These are phyloP conservation scores for Druon quercuslanigerum DNA, from an alignment of 1,140 invertebrate species.

Conservation along the genomic window DNA sequence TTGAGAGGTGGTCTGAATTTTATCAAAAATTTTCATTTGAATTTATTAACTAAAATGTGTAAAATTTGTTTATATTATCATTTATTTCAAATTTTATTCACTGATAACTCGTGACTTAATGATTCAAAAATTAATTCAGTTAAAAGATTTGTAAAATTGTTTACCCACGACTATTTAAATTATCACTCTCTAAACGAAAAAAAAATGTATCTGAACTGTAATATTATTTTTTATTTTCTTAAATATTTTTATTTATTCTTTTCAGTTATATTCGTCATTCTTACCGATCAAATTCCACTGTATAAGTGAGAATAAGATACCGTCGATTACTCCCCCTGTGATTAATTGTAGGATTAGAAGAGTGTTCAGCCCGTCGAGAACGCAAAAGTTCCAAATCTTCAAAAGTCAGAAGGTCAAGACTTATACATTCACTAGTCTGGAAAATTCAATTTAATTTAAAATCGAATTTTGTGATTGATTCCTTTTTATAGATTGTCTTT, in stretches of 20 bases:
- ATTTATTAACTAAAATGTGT: too few relatives aligned
- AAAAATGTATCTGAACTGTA: neutral
- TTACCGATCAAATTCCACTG: constrained; percentile 73
- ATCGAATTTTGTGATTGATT: neutral
- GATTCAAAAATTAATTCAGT: too few relatives aligned
- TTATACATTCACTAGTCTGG: constrained; percentile 70
- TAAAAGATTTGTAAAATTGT: too few relatives aligned
- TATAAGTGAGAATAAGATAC: constrained; percentile 73
- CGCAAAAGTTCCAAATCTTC: constrained; percentile 68
- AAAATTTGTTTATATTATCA: too few relatives aligned
- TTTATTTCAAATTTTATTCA: too few relatives aligned
- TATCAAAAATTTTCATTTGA: too few relatives aligned
- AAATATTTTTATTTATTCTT: too few relatives aligned
- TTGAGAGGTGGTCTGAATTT: too few relatives aligned
- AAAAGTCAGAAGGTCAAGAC: constrained; percentile 68
- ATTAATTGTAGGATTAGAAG: constrained; percentile 36
- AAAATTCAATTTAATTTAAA: constrained; percentile 36
- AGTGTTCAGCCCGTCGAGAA: constrained; percentile 48
- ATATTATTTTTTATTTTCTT: too few relatives aligned
- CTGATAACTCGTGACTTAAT: too few relatives aligned
- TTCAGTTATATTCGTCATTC: neutral
- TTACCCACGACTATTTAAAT: constrained; percentile 3
- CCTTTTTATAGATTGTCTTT: neutral
- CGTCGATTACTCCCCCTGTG: constrained; percentile 57
- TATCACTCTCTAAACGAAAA: constrained; percentile 19